These are phyloP conservation scores for Graptemys geographica DNA, from an alignment of 2,797 vertebrate genomes.

Conservation along the genomic window DNA sequence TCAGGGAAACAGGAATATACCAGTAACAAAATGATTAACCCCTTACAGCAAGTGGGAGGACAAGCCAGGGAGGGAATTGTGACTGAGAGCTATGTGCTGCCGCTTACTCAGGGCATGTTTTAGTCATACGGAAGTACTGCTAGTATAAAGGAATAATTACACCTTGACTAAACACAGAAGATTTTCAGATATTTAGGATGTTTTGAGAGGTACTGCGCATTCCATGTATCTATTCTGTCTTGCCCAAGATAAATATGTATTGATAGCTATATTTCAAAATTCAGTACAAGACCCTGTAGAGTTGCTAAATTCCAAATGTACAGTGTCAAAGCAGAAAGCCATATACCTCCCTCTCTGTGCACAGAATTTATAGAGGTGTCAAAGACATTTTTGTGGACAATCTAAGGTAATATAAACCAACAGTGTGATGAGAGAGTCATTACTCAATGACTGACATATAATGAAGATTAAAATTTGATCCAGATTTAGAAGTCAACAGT, in stretches of 20 bases:
- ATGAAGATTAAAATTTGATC: slow-evolving; percentile 14
- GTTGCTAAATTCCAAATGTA: slow-evolving; percentile 21
- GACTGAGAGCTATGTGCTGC: background rate
- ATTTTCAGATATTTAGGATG: background rate
- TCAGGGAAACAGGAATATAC: background rate
- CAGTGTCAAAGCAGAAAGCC: background rate
- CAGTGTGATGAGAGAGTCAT: rapidly evolving
- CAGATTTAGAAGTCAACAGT: background rate
- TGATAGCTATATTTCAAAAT: slow-evolving; percentile 7
- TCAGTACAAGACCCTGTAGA: background rate
- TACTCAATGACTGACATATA: background rate
- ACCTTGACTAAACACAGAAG: background rate
- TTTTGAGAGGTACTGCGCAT: background rate
- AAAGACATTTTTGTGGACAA: background rate
- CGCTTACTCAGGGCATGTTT: background rate
- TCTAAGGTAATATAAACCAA: background rate
- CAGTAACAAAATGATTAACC: background rate
- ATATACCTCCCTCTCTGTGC: background rate
- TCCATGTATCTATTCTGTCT: background rate
- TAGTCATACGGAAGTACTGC: rapidly evolving
- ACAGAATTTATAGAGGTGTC: background rate
- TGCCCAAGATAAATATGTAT: background rate
- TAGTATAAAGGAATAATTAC: background rate
- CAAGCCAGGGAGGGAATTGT: background rate
- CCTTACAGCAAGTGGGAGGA: background rate